Percentiles rank a stretch among this genome's conserved stretches.
Evolutionary conservation across 2,113 vertebrate genomes (phyloP).

Genomic region (Hippocampus zosterae): DNA sequence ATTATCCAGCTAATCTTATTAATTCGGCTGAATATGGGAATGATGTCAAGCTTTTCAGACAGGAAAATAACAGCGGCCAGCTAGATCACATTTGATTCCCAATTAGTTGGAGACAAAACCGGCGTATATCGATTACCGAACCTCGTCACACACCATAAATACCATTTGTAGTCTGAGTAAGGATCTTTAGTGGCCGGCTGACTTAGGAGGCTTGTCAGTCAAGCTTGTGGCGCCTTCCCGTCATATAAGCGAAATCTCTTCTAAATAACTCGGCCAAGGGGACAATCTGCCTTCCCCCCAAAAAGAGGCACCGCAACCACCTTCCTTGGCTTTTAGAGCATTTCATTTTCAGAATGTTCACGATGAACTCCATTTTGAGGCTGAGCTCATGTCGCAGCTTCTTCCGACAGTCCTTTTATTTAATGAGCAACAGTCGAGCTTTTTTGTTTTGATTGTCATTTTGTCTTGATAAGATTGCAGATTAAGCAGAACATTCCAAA

Average conservation of each 20-base stretch:
- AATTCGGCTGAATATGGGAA: slow-evolving; percentile 25
- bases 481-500: not conserved
- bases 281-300: not conserved
- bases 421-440: not conserved
- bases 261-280: not conserved
- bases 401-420: not conserved
- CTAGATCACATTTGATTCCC: slow-evolving; percentile 12
- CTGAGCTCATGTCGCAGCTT: not conserved
- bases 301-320: not conserved
- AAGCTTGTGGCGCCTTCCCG: not conserved
- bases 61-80: not conserved
- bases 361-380: not conserved
- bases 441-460: not conserved
- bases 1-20: slow-evolving; percentile 45
- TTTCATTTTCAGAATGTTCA: not conserved
- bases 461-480: not conserved
- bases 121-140: not conserved
- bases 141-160: not conserved
- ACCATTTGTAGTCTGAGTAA: not conserved
- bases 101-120: slow-evolving; percentile 11
- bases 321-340: not conserved
- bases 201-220: not conserved
- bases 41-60: slow-evolving; percentile 28
- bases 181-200: not conserved
- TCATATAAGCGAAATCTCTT: not conserved